Evolutionary conservation across 2,797 vertebrate genomes (phyloP), one percentile per base, ranked within the genome.

Genomic region (Pangasius djambal): DNA sequence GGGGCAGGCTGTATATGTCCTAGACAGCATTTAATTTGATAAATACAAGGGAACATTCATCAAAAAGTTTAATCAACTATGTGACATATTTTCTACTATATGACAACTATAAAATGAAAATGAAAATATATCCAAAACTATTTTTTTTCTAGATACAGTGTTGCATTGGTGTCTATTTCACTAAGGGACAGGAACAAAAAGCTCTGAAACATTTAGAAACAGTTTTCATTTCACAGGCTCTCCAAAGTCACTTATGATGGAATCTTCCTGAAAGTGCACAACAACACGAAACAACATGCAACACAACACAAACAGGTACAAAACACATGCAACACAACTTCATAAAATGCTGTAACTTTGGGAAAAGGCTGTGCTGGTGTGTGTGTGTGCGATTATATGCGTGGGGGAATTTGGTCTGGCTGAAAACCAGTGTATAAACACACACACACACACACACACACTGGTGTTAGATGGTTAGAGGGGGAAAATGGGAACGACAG

Each of bases 401-500:
- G 12, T 15, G 77, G 28, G 28, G 50, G 13, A 1, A 48, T 77
- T 77, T 79, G 52, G 52, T 37, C 20, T 37, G 3, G 52, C 52
- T 59, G 22, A 82, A 83, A 61, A 28, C 75, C 50, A 50, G 25
- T 40, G 18, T 67, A 74, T 28, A 40, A 10, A 74, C 52, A 59
- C 31, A 5, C 52, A n/a, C n/a, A 59, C 52, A 78, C 48, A 50
- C 10, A 25, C 48, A 81, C n/a, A 34, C 52, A 82, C 52, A 25
- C 55, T 57, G 0, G n/a, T 55, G n/a, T 34, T 79, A 8, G 77
- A 61, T 82, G 18, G 57, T 61, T 50, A 6, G n/a, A 15, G 20
- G 48, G 65, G 18, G 10, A 57, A 65, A 84, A 84, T 67, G 12
- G 15, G 22, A 70, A 55, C 4, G 83, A 85, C 83, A 85, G 83